Evolutionary conservation across 2,113 vertebrate species (phyloP), one percentile per base, ranked within the genome.

Genomic region (Epinephelus fuscoguttatus): DNA sequence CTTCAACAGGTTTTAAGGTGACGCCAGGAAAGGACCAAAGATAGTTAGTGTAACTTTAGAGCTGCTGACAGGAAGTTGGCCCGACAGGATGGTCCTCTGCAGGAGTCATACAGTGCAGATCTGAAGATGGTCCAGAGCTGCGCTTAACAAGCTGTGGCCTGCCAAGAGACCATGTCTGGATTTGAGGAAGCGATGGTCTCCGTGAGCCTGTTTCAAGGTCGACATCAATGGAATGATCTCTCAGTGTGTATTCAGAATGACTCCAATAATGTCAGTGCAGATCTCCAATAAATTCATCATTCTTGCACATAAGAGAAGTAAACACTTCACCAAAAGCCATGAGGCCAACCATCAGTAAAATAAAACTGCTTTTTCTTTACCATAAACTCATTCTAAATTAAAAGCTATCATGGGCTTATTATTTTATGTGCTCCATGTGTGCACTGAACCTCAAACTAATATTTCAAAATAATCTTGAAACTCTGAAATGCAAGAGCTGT

Each of bases 21-120:
- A 81, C 49, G 40, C 80, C 33, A 40, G 50, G 47, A 11, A 56
- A 75, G 52, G 50, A 50, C 84, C 79, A 70, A 23, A 76, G 50
- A 64, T 61, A 47, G 71, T 63, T 33, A 33, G 67, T n/a, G 21
- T 80, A 83, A 88, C 71, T 68, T 64, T 30, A 74, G 55, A 79
- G 72, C 56, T 68, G 87, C 72, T 86, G 88, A 92, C 85, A 90
- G 82, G 82, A 89, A 82, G 67, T 86, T 90, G 84, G 86, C 86
- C 55, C 7, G 21, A 27, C 40, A 14, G 49, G 47, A 64, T 4
- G 45, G 61, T 55, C 67, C 82, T 70, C 78, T 64, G 81, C 79
- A 53, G 79, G 82, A 90, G 78, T 55, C 73, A 45, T 45, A 66
- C 30, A 42, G 64, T 78, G 49, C 62, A 67, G 57, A 76, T 75